Evolutionary conservation across 2,113 vertebrate genomes (phyloP).

Genomic region (Cairina moschata): DNA sequence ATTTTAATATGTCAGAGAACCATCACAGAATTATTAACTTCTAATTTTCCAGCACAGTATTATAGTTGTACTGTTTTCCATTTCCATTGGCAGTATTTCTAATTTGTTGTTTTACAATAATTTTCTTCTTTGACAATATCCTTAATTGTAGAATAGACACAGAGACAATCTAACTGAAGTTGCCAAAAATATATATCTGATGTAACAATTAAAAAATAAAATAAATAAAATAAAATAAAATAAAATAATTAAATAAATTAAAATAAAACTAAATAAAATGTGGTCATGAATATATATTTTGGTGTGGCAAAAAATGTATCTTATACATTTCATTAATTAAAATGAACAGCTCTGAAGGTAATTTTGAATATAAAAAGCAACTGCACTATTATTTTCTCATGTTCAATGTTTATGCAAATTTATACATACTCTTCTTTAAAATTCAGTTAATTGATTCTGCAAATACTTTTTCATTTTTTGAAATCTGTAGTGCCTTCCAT

Average conservation of each 20-base stretch:
- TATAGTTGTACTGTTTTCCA: background rate
- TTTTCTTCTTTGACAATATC: background rate
- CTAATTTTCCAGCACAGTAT: background rate
- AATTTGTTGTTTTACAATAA: background rate
- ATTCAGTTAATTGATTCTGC: background rate
- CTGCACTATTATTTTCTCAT: background rate
- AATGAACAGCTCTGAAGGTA: background rate
- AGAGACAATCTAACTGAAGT: background rate
- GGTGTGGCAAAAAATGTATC: background rate
- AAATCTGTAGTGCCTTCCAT: background rate
- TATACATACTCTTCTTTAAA: background rate
- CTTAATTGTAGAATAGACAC: background rate
- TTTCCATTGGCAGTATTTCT: background rate
- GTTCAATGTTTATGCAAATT: background rate
- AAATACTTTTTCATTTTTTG: background rate
- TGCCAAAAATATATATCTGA: background rate
- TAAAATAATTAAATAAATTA: too few species aligned
- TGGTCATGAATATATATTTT: background rate
- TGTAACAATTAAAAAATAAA: background rate
- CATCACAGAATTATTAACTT: background rate
- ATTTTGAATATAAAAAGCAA: background rate
- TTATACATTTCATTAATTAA: background rate
- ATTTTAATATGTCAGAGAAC: background rate
- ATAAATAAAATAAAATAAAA: too few species aligned
- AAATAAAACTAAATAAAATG: too few species aligned